Conservation (phyloP, 2,888 invertebrate species). For the Chymomyza fuscimana region DNA sequence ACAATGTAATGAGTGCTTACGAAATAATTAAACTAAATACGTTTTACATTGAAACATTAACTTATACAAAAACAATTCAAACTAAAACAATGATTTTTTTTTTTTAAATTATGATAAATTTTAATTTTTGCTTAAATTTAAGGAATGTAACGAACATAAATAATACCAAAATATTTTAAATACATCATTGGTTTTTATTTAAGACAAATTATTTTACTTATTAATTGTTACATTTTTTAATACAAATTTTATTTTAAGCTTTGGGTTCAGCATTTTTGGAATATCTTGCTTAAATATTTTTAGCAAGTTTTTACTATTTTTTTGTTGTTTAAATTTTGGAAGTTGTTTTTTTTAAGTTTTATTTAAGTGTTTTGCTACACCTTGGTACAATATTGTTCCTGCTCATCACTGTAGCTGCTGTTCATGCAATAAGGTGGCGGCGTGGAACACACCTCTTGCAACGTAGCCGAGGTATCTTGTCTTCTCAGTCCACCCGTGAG, state of each 20-base stretch:
- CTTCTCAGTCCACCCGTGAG: slow-evolving; percentile 36
- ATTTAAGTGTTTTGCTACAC: slow-evolving; percentile 40
- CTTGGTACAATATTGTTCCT: slow-evolving; percentile 73
- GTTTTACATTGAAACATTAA: no score
- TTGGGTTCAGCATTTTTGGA: slow-evolving; percentile 2
- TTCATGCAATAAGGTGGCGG: slow-evolving; percentile 69
- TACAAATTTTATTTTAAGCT: not conserved
- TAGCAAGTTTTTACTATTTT: not conserved
- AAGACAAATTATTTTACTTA: not conserved
- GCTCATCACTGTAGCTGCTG: slow-evolving; percentile 38
- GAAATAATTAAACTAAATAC: no score
- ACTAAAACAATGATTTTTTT: no score
- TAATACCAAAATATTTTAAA: not conserved
- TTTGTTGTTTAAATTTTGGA: slow-evolving; percentile 4
- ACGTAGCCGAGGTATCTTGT: slow-evolving; percentile 68
- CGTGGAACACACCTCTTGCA: slow-evolving; percentile 66
- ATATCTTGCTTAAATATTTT: slow-evolving; percentile 54
- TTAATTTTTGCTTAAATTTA: not conserved
- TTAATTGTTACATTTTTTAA: slow-evolving; percentile 7
- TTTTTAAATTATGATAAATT: no score
- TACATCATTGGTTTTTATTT: not conserved
- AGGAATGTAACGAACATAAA: not conserved
- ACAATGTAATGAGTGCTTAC: no score
- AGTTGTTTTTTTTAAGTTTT: not conserved
- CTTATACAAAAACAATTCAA: no score